A percentile compares a stretch with the other conserved stretches of the same genome.
phyloP scores from a whole-genome alignment of 2,888 invertebrate genomes.

The Acanthoscelides obtectus region DNA sequence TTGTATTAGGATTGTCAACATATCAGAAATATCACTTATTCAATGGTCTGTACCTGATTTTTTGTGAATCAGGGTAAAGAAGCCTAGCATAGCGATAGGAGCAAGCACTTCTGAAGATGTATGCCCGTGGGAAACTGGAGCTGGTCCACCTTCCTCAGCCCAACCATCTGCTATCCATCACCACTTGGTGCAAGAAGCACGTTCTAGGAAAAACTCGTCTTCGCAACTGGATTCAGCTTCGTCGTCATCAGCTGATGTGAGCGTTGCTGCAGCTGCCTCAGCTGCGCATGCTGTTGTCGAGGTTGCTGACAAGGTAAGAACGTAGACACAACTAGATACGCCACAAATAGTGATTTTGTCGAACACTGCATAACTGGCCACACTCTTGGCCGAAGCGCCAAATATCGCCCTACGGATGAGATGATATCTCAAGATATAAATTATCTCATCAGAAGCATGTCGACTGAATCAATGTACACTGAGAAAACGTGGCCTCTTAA shows the following conservation, averaged over 20 bases:
- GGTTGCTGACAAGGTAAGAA: slow-evolving; percentile 31
- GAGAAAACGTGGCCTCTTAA: too few species aligned
- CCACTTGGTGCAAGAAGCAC: slow-evolving; percentile 14
- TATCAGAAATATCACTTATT: too few species aligned
- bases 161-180: slow-evolving; percentile 60
- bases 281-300: slow-evolving; percentile 22
- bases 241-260: slow-evolving; percentile 68
- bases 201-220: slow-evolving; percentile 60
- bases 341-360: neutral
- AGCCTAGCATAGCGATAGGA: slow-evolving; percentile 44
- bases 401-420: too few species aligned
- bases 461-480: too few species aligned
- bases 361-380: too few species aligned
- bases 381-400: too few species aligned
- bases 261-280: slow-evolving; percentile 44
- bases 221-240: slow-evolving; percentile 62
- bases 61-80: slow-evolving; percentile 39
- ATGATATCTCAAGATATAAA: too few species aligned
- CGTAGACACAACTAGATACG: neutral
- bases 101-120: slow-evolving; percentile 52
- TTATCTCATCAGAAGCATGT: too few species aligned
- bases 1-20: too few species aligned
- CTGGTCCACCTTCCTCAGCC: slow-evolving; percentile 42
- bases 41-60: neutral
- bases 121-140: slow-evolving; percentile 54